A percentile compares a stretch with the other conserved stretches of the same genome.
These are phyloP conservation scores for Hestina assimilis DNA, from an alignment of 1,140 invertebrate genomes.

Conservation along the genomic window DNA sequence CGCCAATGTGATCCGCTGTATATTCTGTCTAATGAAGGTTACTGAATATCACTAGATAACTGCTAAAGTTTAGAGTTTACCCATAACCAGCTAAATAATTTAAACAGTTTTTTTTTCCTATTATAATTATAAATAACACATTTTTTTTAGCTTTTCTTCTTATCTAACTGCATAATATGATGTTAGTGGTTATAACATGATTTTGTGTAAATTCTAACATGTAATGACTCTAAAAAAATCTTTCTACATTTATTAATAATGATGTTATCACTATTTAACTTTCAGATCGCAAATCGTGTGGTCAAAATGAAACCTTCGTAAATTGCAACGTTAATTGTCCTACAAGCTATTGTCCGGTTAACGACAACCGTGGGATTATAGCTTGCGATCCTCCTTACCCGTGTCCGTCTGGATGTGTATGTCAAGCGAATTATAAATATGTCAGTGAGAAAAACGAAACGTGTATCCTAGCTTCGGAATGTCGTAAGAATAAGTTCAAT, in stretches of 20 bases:
- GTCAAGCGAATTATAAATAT: conserved; percentile 31
- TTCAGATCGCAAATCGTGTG: conserved; percentile 37
- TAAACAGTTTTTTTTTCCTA: too few species aligned
- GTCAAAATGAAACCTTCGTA: conserved; percentile 36
- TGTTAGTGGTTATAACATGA: too few species aligned
- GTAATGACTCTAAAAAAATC: too few species aligned
- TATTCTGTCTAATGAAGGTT: conserved; percentile 25
- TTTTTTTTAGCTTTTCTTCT: too few species aligned
- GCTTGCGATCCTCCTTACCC: conserved; percentile 31
- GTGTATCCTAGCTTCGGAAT: conserved; percentile 43
- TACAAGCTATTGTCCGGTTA: conserved; percentile 36
- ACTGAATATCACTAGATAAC: conserved; percentile 32
- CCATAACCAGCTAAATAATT: too few species aligned
- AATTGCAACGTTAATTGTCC: conserved; percentile 41
- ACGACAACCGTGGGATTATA: conserved; percentile 33
- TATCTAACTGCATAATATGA: too few species aligned
- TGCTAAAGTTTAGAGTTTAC: conserved; percentile 40
- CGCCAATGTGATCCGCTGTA: conserved; percentile 32
- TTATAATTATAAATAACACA: too few species aligned
- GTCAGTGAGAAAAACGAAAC: conserved; percentile 27
- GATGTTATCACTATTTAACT: conserved; percentile 24
- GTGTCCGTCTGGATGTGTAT: conserved; percentile 42
- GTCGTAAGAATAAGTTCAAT: conserved; percentile 47
- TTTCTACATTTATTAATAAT: neutral
- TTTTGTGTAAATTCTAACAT: too few species aligned